Conservation (phyloP, 35 echinoderm and acorn worm genomes). For the Nesometra sesokonis region DNA sequence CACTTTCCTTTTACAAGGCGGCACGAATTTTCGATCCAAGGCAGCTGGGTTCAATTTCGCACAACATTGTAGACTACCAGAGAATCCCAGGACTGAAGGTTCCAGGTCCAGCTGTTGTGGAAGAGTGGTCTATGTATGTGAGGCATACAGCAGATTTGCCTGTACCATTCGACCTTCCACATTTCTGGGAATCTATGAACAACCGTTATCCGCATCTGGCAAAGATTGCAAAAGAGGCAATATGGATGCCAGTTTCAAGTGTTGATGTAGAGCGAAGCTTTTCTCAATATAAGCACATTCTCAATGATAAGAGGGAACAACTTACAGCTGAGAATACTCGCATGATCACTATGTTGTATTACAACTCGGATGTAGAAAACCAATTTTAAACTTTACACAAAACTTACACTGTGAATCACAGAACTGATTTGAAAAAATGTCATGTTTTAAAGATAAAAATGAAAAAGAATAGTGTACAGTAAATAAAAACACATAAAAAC, state of each 20-base stretch:
- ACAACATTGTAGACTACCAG: slow-evolving; percentile 32
- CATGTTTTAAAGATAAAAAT: too few relatives aligned
- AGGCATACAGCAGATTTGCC: slow-evolving; percentile 23
- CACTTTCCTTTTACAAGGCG: slow-evolving; percentile 32
- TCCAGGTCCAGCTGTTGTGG: background rate
- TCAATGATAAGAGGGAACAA: slow-evolving; percentile 38
- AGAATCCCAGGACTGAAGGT: slow-evolving; percentile 13
- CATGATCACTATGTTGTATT: slow-evolving; percentile 48
- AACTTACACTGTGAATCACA: too few relatives aligned
- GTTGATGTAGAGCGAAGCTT: slow-evolving; percentile 45
- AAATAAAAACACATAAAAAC: too few relatives aligned
- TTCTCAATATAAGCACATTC: slow-evolving; percentile 55
- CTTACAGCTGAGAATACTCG: slow-evolving; percentile 38
- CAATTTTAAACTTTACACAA: too few relatives aligned
- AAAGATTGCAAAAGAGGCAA: slow-evolving; percentile 23
- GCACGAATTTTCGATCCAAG: slow-evolving; percentile 48
- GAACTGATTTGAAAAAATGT: too few relatives aligned
- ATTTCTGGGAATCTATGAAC: slow-evolving; percentile 26
- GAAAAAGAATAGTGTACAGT: too few relatives aligned
- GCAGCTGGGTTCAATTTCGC: slow-evolving; percentile 21
- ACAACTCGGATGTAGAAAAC: slow-evolving; percentile 37
- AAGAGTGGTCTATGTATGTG: slow-evolving; percentile 52
- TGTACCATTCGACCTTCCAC: slow-evolving; percentile 16
- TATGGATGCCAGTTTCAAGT: slow-evolving; percentile 55
- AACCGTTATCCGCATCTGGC: slow-evolving; percentile 18